These are phyloP conservation scores for Tethya wilhelma DNA, from an alignment of 37 sponge, comb jelly and placozoan species.

Conservation along the genomic window DNA sequence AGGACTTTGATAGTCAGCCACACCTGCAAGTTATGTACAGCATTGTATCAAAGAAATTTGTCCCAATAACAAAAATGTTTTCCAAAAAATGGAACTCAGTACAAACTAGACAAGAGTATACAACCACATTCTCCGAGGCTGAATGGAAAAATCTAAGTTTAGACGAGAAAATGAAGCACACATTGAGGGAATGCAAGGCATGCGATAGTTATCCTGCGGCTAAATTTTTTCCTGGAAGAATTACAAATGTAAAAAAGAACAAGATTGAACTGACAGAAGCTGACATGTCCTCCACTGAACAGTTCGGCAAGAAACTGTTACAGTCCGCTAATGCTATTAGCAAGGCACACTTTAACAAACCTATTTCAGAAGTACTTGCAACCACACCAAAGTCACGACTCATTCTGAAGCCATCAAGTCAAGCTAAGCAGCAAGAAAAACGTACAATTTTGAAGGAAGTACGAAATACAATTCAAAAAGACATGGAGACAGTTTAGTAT, in stretches of 20 bases:
- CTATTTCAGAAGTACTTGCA: slow-evolving; percentile 1
- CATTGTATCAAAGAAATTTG: slow-evolving; percentile 12
- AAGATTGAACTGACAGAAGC: background rate
- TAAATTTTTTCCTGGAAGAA: background rate
- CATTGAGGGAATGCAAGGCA: background rate
- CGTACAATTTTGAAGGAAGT: background rate
- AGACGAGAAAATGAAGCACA: background rate
- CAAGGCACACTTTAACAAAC: background rate
- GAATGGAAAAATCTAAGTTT: background rate
- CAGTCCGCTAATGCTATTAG: background rate
- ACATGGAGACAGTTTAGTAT: slow-evolving; percentile 8
- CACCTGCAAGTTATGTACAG: too few relatives aligned
- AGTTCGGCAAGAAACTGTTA: background rate
- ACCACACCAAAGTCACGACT: slow-evolving; percentile 8
- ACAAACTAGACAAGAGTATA: background rate
- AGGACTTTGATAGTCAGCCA: too few relatives aligned
- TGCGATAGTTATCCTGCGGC: background rate
- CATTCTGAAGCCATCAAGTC: background rate
- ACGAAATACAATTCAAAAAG: slow-evolving; percentile 1
- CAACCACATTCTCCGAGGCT: background rate
- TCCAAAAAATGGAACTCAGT: background rate
- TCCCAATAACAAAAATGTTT: background rate
- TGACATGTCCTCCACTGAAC: slow-evolving; percentile 18
- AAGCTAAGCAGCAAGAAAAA: background rate
- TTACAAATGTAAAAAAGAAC: background rate